Evolutionary conservation across 2,888 invertebrate species (phyloP).

Genomic region (Philopedon plagiatum): DNA sequence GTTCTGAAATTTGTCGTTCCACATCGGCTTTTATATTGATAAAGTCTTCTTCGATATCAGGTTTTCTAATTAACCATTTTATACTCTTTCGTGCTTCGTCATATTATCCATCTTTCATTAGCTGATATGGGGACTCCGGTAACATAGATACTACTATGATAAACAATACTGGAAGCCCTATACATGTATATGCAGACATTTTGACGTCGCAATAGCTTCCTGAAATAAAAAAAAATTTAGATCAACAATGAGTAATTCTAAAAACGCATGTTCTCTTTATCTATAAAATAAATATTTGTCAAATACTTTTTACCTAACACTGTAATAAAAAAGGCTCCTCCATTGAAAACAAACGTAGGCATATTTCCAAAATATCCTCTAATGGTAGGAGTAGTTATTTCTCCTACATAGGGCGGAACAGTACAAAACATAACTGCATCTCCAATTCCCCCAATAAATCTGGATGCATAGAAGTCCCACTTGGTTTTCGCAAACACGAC

Average conservation of each 20-base stretch:
- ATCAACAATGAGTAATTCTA: no score
- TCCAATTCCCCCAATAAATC: slow-evolving; percentile 37
- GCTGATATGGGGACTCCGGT: slow-evolving; percentile 72
- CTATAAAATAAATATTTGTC: no score
- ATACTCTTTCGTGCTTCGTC: slow-evolving; percentile 57
- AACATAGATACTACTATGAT: slow-evolving; percentile 58
- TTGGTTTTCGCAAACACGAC: slow-evolving; percentile 26
- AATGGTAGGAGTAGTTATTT: slow-evolving; percentile 39
- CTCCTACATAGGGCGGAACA: slow-evolving; percentile 38
- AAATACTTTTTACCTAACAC: slow-evolving; percentile 1
- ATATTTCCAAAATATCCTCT: slow-evolving; percentile 36
- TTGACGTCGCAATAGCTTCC: slow-evolving; percentile 30
- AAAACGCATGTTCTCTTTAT: no score
- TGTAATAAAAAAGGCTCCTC: not conserved
- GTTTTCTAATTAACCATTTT: no score
- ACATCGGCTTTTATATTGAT: slow-evolving; percentile 56
- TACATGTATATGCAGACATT: slow-evolving; percentile 32
- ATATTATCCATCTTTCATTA: slow-evolving; percentile 55
- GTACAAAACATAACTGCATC: slow-evolving; percentile 29
- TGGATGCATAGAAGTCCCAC: slow-evolving; percentile 38
- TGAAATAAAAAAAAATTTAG: not conserved
- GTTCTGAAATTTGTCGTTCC: slow-evolving; percentile 61
- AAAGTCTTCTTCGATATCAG: slow-evolving; percentile 59
- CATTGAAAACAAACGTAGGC: slow-evolving; percentile 1
- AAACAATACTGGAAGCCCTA: slow-evolving; percentile 28